phyloP scores from a whole-genome alignment of 1,140 invertebrate species.

The Idris sp. region DNA sequence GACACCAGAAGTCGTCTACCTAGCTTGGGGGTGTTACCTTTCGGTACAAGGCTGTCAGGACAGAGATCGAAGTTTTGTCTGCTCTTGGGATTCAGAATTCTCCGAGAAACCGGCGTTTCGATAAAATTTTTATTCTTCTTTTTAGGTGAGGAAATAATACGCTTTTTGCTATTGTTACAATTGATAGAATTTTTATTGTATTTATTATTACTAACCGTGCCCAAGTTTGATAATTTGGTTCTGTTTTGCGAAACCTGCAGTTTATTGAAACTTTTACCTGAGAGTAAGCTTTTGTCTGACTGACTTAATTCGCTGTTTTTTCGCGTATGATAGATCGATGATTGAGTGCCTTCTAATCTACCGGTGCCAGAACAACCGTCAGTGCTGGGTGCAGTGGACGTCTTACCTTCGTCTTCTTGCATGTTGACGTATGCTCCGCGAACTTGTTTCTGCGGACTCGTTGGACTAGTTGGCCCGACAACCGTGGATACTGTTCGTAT shows the following conservation, averaged over 20 bases:
- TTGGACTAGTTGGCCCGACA: slow-evolving; percentile 79
- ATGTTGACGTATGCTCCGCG: slow-evolving; percentile 86
- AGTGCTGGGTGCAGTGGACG: slow-evolving; percentile 77
- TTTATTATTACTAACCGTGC: no score
- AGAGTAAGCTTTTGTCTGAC: slow-evolving; percentile 48
- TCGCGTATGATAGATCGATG: slow-evolving; percentile 44
- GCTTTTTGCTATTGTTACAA: slow-evolving; percentile 25
- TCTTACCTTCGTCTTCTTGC: slow-evolving; percentile 82
- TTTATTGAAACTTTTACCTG: slow-evolving; percentile 19
- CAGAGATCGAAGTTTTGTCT: slow-evolving; percentile 54
- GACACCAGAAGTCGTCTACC: slow-evolving; percentile 68
- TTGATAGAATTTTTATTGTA: slow-evolving; percentile 11
- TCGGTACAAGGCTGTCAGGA: slow-evolving; percentile 59
- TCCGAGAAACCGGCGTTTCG: slow-evolving; percentile 39
- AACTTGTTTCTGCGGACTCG: slow-evolving; percentile 69
- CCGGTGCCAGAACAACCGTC: slow-evolving; percentile 70
- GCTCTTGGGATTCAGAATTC: slow-evolving; percentile 20
- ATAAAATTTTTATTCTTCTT: slow-evolving; percentile 16
- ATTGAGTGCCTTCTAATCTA: slow-evolving; percentile 68
- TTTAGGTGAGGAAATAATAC: slow-evolving; percentile 22
- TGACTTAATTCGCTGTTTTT: slow-evolving; percentile 24
- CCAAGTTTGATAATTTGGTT: slow-evolving; percentile 9
- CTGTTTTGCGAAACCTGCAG: background rate
- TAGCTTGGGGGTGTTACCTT: slow-evolving; percentile 72
- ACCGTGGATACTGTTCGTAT: slow-evolving; percentile 81